Evolutionary conservation across 2,797 vertebrate genomes (phyloP), one percentile per base, ranked within the genome.

Genomic region (Channa striata): DNA sequence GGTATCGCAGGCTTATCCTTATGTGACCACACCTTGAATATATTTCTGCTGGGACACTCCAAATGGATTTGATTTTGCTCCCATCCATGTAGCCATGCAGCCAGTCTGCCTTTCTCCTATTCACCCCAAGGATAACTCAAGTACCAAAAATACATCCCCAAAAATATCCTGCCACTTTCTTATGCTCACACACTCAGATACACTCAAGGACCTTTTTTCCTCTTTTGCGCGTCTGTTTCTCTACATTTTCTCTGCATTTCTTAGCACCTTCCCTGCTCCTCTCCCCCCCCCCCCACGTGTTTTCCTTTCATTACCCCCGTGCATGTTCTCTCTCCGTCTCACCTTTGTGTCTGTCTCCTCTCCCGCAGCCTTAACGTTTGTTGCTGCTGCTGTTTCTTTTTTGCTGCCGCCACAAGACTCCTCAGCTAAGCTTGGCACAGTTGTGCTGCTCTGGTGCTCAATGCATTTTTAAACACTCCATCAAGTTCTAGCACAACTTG

Each of bases 381-480:
- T 61, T 68, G 37, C 53, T 23, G 56, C 59, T 46, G 59, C 50
- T 17, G 46, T 34, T 47, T 37, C 33, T 52, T 37, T 30, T 51
- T 19, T 49, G 33, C 66, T 67, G 50, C 78, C 66, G 36, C 77
- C 82, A n/a, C 78, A 36, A 71, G 62, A 68, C 66, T 83, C 57
- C 77, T 80, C 59, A 40, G 84, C 82, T 72, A n/a, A 52, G 74
- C 74, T 46, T 25, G 42, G 46, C 23, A 75, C 83, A 84, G 87
- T 89, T 85, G 77, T 78, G 84, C 82, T 49, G 48, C 84, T 84
- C 88, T 77, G 87, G 64, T 58, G 83, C 84, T 74, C 77, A 48
- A 90, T 94, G 87, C 90, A 94, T 94, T 92, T 94, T 94, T 94
- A 90, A 95, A 90, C 80, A 93, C 79, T 91, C 92, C 93, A 93